phyloP scores from a whole-genome alignment of 2,888 invertebrate species.

The Drosophila anomelani region DNA sequence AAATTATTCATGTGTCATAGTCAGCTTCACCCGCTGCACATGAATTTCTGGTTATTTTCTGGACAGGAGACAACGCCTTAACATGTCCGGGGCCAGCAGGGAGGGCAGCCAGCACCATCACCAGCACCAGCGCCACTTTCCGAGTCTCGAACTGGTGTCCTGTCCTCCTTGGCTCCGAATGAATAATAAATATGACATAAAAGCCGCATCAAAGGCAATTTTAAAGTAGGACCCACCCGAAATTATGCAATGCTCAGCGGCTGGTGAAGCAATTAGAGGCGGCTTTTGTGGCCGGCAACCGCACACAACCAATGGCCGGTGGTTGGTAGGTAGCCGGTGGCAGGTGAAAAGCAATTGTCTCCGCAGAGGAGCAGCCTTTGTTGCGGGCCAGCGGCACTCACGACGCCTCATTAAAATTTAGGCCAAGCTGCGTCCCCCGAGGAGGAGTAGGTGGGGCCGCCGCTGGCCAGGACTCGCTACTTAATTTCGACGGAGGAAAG shows the following conservation, averaged over 20 bases:
- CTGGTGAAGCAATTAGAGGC: constrained; percentile 48
- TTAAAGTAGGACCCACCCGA: constrained; percentile 53
- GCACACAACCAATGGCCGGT: constrained; percentile 63
- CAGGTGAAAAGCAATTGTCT: constrained; percentile 80
- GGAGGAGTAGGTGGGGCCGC: constrained; percentile 10
- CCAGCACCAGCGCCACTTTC: neutral
- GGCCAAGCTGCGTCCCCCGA: constrained; percentile 55
- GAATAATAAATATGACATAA: constrained; percentile 79
- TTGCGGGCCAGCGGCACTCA: constrained; percentile 66
- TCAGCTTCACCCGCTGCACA: constrained; percentile 35
- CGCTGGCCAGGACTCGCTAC: constrained; percentile 49
- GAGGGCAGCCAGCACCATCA: neutral
- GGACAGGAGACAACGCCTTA: constrained; percentile 61
- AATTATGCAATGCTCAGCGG: constrained; percentile 71
- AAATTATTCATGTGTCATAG: constrained; percentile 42
- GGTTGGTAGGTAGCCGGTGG: neutral
- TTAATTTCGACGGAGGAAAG: constrained; percentile 61
- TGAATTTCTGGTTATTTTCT: constrained; percentile 40
- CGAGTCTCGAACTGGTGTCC: neutral
- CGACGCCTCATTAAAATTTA: constrained; percentile 78
- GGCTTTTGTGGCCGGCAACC: constrained; percentile 51
- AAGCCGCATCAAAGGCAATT: constrained; percentile 77
- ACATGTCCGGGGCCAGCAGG: constrained; percentile 54
- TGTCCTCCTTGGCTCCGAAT: constrained; percentile 38
- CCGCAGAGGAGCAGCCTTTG: constrained; percentile 67